Evolutionary conservation across 1,140 invertebrate genomes (phyloP).

Genomic region (Capitella teleta): DNA sequence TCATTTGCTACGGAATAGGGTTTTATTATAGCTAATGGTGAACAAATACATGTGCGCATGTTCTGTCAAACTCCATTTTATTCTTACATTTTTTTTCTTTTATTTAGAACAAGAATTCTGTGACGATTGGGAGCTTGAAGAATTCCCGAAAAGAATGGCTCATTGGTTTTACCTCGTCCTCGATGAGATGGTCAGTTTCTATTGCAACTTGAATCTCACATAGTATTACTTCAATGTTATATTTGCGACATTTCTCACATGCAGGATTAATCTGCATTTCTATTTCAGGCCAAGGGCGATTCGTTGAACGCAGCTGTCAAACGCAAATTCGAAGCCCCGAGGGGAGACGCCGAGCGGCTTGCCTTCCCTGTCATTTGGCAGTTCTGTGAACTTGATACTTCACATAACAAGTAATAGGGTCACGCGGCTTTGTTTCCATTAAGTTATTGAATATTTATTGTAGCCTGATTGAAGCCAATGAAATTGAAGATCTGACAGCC

Average conservation of each 20-base stretch:
- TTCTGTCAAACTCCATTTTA: neutral
- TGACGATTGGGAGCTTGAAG: constrained; percentile 67
- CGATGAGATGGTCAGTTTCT: constrained; percentile 69
- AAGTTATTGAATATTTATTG: neutral
- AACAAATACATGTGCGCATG: neutral
- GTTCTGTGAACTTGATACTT: constrained; percentile 86
- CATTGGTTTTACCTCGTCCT: constrained; percentile 68
- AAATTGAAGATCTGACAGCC: constrained; percentile 47
- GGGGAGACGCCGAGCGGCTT: constrained; percentile 31
- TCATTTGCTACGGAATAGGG: neutral
- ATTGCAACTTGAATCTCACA: neutral
- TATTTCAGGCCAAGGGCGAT: neutral
- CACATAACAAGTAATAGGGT: constrained; percentile 58
- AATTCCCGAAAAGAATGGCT: constrained; percentile 85
- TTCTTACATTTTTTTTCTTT: neutral
- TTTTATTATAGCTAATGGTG: neutral
- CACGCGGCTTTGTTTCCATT: neutral
- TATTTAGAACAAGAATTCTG: constrained; percentile 52
- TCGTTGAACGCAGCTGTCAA: neutral
- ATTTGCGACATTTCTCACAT: neutral
- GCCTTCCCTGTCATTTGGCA: constrained; percentile 87
- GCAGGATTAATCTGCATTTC: neutral
- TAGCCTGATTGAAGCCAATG: neutral
- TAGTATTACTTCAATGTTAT: neutral
- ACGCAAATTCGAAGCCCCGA: neutral